Percentiles rank a stretch among this genome's conserved stretches.
These are phyloP conservation scores for Esox lucius DNA, from an alignment of 2,797 vertebrate genomes.

Conservation along the genomic window DNA sequence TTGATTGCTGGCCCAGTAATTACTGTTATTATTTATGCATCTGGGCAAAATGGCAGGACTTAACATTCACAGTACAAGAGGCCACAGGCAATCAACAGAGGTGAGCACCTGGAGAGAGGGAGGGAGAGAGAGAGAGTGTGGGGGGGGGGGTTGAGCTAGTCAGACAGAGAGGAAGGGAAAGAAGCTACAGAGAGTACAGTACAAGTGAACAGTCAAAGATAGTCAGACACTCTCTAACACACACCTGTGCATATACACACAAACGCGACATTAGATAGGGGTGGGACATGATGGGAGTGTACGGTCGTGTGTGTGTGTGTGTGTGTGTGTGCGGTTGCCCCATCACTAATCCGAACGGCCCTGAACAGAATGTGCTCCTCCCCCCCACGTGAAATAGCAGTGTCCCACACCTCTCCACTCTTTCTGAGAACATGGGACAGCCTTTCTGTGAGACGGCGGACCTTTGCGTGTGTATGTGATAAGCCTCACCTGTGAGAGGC, in stretches of 20 bases:
- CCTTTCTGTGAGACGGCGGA: neutral
- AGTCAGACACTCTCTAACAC: conserved; percentile 12
- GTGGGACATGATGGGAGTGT: neutral
- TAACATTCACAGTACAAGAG: conserved; percentile 85
- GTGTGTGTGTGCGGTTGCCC: neutral
- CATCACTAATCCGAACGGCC: too few species aligned
- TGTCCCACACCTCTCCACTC: too few species aligned
- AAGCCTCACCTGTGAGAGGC: conserved; percentile 86
- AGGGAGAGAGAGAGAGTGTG: neutral
- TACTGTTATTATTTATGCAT: conserved; percentile 90
- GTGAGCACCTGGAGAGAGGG: conserved; percentile 72
- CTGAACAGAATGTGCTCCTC: too few species aligned
- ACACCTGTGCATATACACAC: conserved; percentile 23
- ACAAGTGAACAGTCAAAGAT: conserved; percentile 55
- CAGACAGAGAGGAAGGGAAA: neutral
- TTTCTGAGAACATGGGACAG: conserved; percentile 7
- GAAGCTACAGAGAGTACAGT: conserved; percentile 24
- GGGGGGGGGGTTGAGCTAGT: conserved; percentile 4
- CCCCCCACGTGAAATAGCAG: too few species aligned
- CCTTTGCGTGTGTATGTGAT: conserved; percentile 3
- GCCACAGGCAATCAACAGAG: conserved; percentile 83
- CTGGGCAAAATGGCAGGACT: conserved; percentile 85
- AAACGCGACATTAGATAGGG: conserved; percentile 33
- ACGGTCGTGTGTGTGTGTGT: neutral
- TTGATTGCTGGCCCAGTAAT: conserved; percentile 87